Evolutionary conservation across 2,888 invertebrate species (phyloP), one percentile per base, ranked within the genome.

Genomic region (Drosophila eohydei): DNA sequence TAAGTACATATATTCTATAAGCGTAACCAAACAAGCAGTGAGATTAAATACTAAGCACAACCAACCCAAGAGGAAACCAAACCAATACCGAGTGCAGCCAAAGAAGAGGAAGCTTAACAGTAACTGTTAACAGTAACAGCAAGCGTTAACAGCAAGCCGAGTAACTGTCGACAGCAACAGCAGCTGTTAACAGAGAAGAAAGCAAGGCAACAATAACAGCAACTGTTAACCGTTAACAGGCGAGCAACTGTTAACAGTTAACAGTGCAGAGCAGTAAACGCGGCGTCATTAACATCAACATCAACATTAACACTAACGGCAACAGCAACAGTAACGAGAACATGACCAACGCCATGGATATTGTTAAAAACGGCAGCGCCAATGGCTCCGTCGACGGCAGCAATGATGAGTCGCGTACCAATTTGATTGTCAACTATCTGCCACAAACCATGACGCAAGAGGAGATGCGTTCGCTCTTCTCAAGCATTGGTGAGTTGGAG

Each of bases 391-490:
- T 92, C 34, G 93, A 92, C 69, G 95, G 96, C 92, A 96, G 96
- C 93, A 96, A 96, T 92, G 98, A 98, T 94, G 98, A 98, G 94
- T 97, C 97, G 92, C 98, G 98, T 95, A 97, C 97, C 74, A 98
- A 98, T 94, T 95, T 98, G 86, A 98, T 98, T 81, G 96, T 98
- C 91, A 98, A 98, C 94, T 98, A 98, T 93, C 94, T 98, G 87
- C 98, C 98, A 38, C 98, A 98, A 93, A 96, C 96, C 83, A 96
- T 98, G 94, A 97, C 97, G 80, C 98, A 98, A 93, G 98, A 98
- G 93, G 98, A 98, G 94, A 98, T 98, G 91, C 95, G 98, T 85
- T 97, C 97, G 77, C 94, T 98, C 81, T 98, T 98, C 94, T 96
- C 97, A 74, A 97, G 97, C 93, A 97, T 98, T 93, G 98, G 98